A percentile compares a stretch with the other conserved stretches of the same genome.
Conservation (phyloP, 2,888 invertebrate genomes). For the Spisula solida region DNA sequence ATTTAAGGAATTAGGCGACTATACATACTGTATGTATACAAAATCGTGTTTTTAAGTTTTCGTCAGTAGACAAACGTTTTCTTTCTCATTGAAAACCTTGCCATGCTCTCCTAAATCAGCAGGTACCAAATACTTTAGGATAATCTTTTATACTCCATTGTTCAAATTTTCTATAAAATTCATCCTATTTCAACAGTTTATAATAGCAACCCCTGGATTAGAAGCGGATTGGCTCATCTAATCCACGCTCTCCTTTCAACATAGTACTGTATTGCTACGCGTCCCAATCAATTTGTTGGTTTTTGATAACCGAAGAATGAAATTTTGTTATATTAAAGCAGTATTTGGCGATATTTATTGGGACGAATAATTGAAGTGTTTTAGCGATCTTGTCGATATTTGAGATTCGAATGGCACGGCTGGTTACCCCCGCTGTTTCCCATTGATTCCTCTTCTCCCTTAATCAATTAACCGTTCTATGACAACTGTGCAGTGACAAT, state of each 20-base stretch:
- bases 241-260: neutral
- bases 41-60: neutral
- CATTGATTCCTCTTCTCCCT: conserved; percentile 38
- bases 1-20: neutral
- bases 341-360: conserved; percentile 42
- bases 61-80: neutral
- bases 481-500: conserved; percentile 40
- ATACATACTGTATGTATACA: neutral
- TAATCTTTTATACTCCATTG: conserved; percentile 45
- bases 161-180: conserved; percentile 38
- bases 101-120: conserved; percentile 35
- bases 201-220: neutral
- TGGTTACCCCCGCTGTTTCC: conserved; percentile 44
- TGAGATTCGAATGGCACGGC: conserved; percentile 37
- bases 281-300: conserved; percentile 29
- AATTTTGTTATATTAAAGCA: conserved; percentile 50
- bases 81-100: neutral
- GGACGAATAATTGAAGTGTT: conserved; percentile 46
- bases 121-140: conserved; percentile 26
- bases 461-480: conserved; percentile 53
- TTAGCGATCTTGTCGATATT: conserved; percentile 45
- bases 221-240: neutral
- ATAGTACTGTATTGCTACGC: conserved; percentile 10
- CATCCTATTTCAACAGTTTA: conserved; percentile 43
- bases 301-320: conserved; percentile 40